Conservation (phyloP, 1,140 invertebrate genomes). For the Atta colombica region DNA sequence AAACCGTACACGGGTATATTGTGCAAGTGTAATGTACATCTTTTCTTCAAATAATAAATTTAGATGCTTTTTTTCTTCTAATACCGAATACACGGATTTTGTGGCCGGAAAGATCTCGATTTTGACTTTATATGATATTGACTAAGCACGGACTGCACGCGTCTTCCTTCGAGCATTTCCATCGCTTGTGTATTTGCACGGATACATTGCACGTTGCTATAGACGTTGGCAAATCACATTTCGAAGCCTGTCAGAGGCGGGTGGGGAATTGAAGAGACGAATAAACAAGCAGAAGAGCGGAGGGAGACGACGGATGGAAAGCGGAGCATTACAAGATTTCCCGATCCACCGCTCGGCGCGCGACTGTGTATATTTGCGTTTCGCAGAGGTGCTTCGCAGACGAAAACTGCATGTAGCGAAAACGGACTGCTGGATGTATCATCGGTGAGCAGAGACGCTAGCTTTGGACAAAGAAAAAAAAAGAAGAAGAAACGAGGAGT, state of each 20-base stretch:
- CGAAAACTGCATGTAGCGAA: conserved; percentile 47
- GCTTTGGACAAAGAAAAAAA: conserved; percentile 1
- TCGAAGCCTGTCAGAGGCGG: conserved; percentile 34
- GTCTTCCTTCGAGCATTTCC: conserved; percentile 24
- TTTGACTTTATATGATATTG: conserved; percentile 9
- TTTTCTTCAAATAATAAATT: not conserved
- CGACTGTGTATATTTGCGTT: conserved; percentile 59
- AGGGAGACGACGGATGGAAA: conserved; percentile 39
- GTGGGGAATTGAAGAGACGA: conserved; percentile 49
- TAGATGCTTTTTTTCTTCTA: not conserved
- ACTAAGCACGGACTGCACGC: conserved; percentile 17
- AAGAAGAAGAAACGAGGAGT: not conserved
- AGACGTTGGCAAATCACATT: conserved; percentile 62
- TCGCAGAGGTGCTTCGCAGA: conserved; percentile 26
- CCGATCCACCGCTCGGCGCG: conserved; percentile 37
- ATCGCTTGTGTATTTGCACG: conserved; percentile 37
- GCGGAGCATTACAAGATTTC: conserved; percentile 60
- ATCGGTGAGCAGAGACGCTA: not conserved
- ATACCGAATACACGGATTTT: not conserved
- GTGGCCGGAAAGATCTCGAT: not conserved
- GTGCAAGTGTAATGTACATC: not conserved
- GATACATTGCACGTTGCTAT: conserved; percentile 43
- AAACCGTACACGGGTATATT: not conserved
- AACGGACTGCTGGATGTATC: conserved; percentile 42
- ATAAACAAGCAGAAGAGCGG: conserved; percentile 50